Evolutionary conservation across 2,797 vertebrate genomes (phyloP), one percentile per base, ranked within the genome.

Genomic region (Sebastolobus altivelis): DNA sequence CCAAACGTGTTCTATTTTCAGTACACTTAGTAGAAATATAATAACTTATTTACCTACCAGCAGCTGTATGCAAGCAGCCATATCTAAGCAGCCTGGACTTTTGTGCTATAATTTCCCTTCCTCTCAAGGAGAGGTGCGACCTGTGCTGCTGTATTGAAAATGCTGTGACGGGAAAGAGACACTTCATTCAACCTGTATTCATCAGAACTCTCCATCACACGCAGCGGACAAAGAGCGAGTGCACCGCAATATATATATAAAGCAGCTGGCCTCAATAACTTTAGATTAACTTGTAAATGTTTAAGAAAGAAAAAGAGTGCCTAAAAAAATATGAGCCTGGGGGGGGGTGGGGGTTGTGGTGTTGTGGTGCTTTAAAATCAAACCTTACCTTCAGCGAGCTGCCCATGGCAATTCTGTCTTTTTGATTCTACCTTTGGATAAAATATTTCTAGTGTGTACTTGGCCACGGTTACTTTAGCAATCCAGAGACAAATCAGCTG

Each of bases 401-500:
- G 46, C 29, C 58, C 58, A 0, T 5, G 6, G 6, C 0, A 1
- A 40, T 40, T 79, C 22, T 29, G 1, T 46, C 22, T 72, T 37
- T 61, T 61, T 9, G 4, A 29, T 66, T 67, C 43, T 37, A 22
- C 13, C 25, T 61, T 61, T 61, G 10, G 3, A 37, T 33, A 4
- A 67, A 76, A 22, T 3, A 38, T 58, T 43, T 67, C 18, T 14
- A 27, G 37, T 38, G 46, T 72, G 25, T 14, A 8, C 16, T 65
- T 75, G 54, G 55, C 35, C 18, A 38, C 35, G 35, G 67, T 40
- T 75, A 37, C 22, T 70, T 49, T 14, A 46, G 31, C 40, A 55
- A 35, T 33, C 65, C 7, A 70, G 59, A 33, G 18, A 70, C 33
- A 65, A 31, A 67, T 65, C 9, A 74, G 59, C 27, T 73, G 52